phyloP scores from a whole-genome alignment of 1,140 invertebrate genomes.

The Habropoda laboriosa region DNA sequence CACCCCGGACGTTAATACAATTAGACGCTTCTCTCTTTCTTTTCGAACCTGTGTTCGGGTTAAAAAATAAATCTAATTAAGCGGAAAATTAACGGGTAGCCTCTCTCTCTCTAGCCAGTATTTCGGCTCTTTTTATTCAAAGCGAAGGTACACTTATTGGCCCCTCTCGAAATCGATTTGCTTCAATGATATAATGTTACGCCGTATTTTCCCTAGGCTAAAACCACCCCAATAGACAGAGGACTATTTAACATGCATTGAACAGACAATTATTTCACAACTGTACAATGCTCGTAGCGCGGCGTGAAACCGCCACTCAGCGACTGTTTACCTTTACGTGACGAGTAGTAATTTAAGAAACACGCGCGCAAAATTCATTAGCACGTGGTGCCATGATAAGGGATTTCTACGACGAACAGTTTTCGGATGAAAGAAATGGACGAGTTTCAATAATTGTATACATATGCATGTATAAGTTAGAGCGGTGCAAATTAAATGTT shows the following conservation, averaged over 20 bases:
- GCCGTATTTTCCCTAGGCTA: neutral
- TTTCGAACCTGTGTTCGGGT: neutral
- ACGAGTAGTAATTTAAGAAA: conserved; percentile 14
- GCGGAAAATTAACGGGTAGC: neutral
- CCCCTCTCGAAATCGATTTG: neutral
- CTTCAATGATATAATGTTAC: conserved; percentile 18
- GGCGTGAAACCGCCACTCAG: too few relatives aligned
- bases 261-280: conserved; percentile 1
- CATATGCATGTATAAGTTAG: too few relatives aligned
- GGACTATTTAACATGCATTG: conserved; percentile 17
- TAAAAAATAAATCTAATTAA: conserved; percentile 39
- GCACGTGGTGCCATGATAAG: too few relatives aligned
- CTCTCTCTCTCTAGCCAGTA: neutral
- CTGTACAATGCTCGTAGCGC: neutral
- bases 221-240: neutral
- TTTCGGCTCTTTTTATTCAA: neutral
- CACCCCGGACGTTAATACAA: conserved; percentile 29
- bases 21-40: conserved; percentile 23
- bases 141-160: too few relatives aligned
- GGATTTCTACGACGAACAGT: too few relatives aligned
- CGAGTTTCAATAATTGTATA: too few relatives aligned
- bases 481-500: too few relatives aligned
- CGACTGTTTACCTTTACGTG: neutral
- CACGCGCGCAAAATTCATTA: neutral
- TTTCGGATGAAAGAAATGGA: too few relatives aligned